These are phyloP conservation scores for Mixornis gularis DNA, from an alignment of 2,113 vertebrate species.

Conservation along the genomic window DNA sequence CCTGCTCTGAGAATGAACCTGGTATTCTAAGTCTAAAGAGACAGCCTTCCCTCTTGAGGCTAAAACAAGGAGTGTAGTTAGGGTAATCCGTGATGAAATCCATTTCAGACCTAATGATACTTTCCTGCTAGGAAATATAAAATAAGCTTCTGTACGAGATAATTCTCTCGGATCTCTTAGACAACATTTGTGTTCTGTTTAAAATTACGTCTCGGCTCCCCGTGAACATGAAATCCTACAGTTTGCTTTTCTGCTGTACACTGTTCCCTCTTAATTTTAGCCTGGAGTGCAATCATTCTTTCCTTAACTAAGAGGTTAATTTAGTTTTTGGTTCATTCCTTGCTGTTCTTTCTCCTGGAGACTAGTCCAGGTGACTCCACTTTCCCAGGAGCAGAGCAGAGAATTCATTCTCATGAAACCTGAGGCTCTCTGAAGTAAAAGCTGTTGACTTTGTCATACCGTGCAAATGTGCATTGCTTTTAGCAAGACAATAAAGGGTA, in stretches of 20 bases:
- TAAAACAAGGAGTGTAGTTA: background rate
- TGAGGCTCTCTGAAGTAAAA: conserved; percentile 29
- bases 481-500: conserved; percentile 72
- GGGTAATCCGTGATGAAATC: conserved; percentile 14
- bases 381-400: background rate
- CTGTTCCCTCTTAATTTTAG: background rate
- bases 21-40: background rate
- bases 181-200: background rate
- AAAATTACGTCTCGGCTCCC: background rate
- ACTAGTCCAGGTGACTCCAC: background rate
- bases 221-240: background rate
- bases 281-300: background rate
- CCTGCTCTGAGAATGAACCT: background rate
- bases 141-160: background rate
- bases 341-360: background rate
- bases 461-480: conserved; percentile 55
- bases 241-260: background rate
- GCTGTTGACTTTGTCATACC: conserved; percentile 44
- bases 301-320: background rate
- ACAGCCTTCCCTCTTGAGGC: background rate
- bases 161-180: background rate
- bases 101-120: background rate
- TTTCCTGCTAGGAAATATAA: conserved; percentile 18
- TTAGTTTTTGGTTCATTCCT: background rate
- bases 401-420: conserved; percentile 42